phyloP scores from a whole-genome alignment of 2,113 vertebrate species.

The Ancistrus triradiatus region DNA sequence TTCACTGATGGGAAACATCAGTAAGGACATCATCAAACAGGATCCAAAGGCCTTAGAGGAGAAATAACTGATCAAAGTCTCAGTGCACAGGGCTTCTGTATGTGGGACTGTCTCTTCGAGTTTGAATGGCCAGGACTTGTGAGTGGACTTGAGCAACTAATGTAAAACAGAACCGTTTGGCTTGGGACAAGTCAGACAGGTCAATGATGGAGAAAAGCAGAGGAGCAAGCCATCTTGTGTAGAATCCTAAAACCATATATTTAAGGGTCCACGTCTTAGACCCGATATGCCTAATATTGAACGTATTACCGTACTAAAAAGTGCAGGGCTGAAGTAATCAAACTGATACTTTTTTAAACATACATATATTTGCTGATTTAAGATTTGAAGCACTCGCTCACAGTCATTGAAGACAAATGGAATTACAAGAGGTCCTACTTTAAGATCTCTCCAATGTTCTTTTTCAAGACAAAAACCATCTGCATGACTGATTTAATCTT shows the following conservation, averaged over 20 bases:
- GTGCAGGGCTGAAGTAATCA: no score
- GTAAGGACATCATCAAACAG: slow-evolving; percentile 42
- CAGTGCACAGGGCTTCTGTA: slow-evolving; percentile 32
- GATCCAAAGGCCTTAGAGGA: slow-evolving; percentile 35
- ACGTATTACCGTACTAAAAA: no score
- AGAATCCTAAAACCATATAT: neutral
- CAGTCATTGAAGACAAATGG: no score
- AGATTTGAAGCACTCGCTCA: no score
- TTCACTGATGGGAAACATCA: slow-evolving; percentile 41
- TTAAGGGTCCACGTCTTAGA: neutral
- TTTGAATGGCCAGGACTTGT: slow-evolving; percentile 24
- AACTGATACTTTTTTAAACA: no score
- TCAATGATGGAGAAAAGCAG: slow-evolving; percentile 6
- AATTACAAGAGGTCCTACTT: no score
- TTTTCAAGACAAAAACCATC: slow-evolving; percentile 20
- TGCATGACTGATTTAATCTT: slow-evolving; percentile 34
- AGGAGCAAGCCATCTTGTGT: neutral
- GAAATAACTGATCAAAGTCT: slow-evolving; percentile 39
- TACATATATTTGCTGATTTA: no score
- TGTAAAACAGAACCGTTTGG: slow-evolving; percentile 32
- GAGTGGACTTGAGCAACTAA: slow-evolving; percentile 28
- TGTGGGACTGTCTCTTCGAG: slow-evolving; percentile 33
- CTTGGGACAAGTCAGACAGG: no score
- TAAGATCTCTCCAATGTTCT: slow-evolving; percentile 10
- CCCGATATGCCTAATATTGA: no score